phyloP scores from a whole-genome alignment of 2,113 vertebrate species.

The Ciconia stormi region DNA sequence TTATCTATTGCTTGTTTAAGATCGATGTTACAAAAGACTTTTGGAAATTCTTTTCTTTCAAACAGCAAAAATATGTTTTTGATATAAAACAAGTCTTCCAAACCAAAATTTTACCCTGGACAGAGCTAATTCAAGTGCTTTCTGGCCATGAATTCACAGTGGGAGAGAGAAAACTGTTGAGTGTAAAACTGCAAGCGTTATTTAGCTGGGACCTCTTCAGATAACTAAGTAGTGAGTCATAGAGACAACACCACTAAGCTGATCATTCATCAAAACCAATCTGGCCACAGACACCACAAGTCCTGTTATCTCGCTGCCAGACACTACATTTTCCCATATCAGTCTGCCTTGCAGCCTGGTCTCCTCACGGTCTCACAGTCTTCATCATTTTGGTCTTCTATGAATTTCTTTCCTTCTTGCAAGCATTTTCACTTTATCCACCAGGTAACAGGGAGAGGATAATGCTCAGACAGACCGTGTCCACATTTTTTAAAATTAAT shows the following conservation, averaged over 20 bases:
- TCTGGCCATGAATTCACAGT: neutral
- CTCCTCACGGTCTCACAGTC: neutral
- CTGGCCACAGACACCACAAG: constrained; percentile 48
- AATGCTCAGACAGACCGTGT: neutral
- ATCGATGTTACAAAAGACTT: neutral
- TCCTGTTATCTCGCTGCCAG: constrained; percentile 57
- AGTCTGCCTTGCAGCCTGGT: constrained; percentile 37
- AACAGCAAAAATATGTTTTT: neutral
- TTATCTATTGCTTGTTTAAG: neutral
- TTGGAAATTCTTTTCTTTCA: neutral
- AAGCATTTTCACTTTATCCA: neutral
- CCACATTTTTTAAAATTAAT: neutral
- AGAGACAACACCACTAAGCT: constrained; percentile 59
- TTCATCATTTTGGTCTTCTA: neutral
- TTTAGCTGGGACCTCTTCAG: constrained; percentile 3
- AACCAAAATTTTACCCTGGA: neutral
- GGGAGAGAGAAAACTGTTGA: constrained; percentile 7
- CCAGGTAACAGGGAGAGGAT: neutral
- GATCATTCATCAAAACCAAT: constrained; percentile 70
- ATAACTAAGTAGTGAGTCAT: constrained; percentile 57
- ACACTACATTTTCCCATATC: constrained; percentile 65
- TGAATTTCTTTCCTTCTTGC: constrained; percentile 15
- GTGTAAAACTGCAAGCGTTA: neutral
- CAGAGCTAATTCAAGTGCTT: constrained; percentile 1
- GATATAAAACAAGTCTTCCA: neutral